These are phyloP conservation scores for Caenorhabditis zanzibari DNA, from an alignment of 2,888 invertebrate genomes.

Conservation along the genomic window DNA sequence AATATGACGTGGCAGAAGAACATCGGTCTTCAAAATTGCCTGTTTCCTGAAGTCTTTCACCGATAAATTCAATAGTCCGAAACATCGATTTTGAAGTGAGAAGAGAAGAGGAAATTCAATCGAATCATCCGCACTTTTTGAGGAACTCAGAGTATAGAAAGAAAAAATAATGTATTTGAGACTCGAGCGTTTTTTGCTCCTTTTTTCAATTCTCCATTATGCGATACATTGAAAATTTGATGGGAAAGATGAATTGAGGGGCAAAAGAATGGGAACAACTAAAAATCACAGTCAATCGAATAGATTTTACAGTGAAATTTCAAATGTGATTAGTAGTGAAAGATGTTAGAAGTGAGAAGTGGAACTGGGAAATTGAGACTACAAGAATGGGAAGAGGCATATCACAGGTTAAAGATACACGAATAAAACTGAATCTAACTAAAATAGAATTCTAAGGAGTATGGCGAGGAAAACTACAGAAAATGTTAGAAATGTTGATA, in stretches of 20 bases:
- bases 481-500: conserved; percentile 6
- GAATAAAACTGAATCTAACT: conserved; percentile 16
- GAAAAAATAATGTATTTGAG: conserved; percentile 11
- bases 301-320: neutral
- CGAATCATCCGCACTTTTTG: conserved; percentile 59
- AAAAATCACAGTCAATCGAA: neutral
- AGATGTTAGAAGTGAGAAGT: conserved; percentile 31
- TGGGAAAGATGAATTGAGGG: neutral
- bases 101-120: conserved; percentile 48
- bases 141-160: conserved; percentile 38
- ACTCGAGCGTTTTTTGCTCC: conserved; percentile 27
- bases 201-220: conserved; percentile 44
- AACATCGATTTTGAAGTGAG: conserved; percentile 42
- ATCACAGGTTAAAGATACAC: conserved; percentile 48
- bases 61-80: conserved; percentile 55
- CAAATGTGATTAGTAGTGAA: conserved; percentile 28
- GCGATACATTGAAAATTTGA: conserved; percentile 42
- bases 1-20: conserved; percentile 52
- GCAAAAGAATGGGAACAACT: conserved; percentile 10
- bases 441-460: conserved; percentile 10
- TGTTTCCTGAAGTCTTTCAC: conserved; percentile 58
- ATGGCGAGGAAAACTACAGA: neutral
- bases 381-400: conserved; percentile 23
- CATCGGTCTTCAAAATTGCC: conserved; percentile 40
- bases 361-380: conserved; percentile 12